Evolutionary conservation across 2,797 vertebrate genomes (phyloP), one percentile per base, ranked within the genome.

Genomic region (Picus viridis): DNA sequence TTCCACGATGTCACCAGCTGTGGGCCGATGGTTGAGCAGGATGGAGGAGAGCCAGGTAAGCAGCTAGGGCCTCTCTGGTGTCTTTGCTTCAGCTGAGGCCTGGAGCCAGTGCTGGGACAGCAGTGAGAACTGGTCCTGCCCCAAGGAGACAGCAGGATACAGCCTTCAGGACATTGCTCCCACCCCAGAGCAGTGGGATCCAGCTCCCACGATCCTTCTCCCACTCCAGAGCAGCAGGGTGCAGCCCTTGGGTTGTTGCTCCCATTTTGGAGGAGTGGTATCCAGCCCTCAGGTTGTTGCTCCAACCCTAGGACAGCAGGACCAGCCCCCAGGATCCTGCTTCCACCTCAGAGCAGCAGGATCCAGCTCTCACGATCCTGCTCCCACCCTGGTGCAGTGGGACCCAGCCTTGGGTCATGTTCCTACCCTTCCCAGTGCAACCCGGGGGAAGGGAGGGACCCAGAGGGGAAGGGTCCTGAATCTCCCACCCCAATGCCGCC

Each of bases 1-100:
- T 23, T 45, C 54, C 2, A 0, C 1, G 0, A 59, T 39, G 56
- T 24, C 77, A 10, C 56, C 2, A 0, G 61, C 51, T 0, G 0
- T 2, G 0, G 58, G 58, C 9, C 32, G 43, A 49, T 10, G 74
- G 71, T 30, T 0, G 1, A 34, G 86, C 1, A 2, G 57, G 61
- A 80, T 3, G 4, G 57, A 68, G 41, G 41, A 64, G 27, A 94
- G 41, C 20, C 88, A 94, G 95, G 93, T 94, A 94, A 93, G 94
- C 19, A 30, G 27, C 26, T 0, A 0, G 39, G 53, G 8, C 23
- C 22, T 26, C 63, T 64, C 47, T 2, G 2, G 36, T 22, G 0
- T 29, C 30, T 15, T 9, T 5, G 1, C 10, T 18, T 20, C 10
- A 39, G 45, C 71, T 2, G 1, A 17, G 29, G 47, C 51, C 65